These are phyloP conservation scores for Zingel zingel DNA, from an alignment of 2,113 vertebrate species.

Conservation along the genomic window DNA sequence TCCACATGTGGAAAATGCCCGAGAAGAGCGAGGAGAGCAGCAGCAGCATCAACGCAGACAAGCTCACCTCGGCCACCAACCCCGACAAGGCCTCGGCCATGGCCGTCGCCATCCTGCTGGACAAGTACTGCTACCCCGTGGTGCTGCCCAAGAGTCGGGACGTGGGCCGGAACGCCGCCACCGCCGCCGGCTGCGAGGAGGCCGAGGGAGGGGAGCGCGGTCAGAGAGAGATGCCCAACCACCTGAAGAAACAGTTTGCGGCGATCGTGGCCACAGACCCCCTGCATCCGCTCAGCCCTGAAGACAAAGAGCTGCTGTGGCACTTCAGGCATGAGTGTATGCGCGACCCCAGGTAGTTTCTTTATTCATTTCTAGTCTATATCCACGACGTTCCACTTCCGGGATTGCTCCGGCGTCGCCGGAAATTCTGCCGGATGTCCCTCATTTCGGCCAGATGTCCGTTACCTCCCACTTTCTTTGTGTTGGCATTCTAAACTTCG, in stretches of 20 bases:
- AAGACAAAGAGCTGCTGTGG: slow-evolving; percentile 98
- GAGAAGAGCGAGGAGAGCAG: slow-evolving; percentile 94
- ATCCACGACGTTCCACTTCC: too few species aligned
- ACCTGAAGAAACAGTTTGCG: slow-evolving; percentile 95
- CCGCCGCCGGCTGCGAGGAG: slow-evolving; percentile 72
- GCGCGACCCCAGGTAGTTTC: slow-evolving; percentile 86
- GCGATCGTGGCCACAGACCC: slow-evolving; percentile 94
- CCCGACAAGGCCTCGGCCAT: slow-evolving; percentile 95
- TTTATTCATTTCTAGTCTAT: not conserved
- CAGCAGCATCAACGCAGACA: slow-evolving; percentile 96
- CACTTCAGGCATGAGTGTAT: slow-evolving; percentile 96
- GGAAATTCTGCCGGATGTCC: too few species aligned
- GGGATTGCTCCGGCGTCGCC: too few species aligned
- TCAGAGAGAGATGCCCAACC: slow-evolving; percentile 96
- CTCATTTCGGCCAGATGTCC: too few species aligned
- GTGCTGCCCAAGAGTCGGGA: slow-evolving; percentile 93
- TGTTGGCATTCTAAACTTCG: too few species aligned
- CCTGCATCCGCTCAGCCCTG: slow-evolving; percentile 92
- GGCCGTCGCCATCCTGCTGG: slow-evolving; percentile 93
- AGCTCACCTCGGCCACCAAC: slow-evolving; percentile 97
- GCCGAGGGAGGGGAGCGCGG: slow-evolving; percentile 88
- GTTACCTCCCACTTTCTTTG: too few species aligned
- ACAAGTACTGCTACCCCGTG: slow-evolving; percentile 96
- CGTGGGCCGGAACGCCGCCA: slow-evolving; percentile 61
- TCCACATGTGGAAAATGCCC: slow-evolving; percentile 98